Percentiles rank a stretch among this genome's conserved stretches.
Evolutionary conservation across 2,113 vertebrate species (phyloP).

Genomic region (Megaptera novaeangliae): DNA sequence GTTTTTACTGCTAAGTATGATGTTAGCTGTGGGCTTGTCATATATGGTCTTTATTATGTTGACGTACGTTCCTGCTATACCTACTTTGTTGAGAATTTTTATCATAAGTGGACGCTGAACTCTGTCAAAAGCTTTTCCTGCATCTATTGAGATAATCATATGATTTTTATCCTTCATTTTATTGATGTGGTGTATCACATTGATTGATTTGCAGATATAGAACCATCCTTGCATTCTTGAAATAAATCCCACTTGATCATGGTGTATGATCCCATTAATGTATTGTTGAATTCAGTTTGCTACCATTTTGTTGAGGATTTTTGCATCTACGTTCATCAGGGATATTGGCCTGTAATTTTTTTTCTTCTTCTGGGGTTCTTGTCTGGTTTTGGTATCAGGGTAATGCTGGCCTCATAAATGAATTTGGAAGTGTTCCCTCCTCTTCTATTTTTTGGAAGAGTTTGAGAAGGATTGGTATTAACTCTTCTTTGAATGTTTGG

Average conservation of each 20-base stretch:
- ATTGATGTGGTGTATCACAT: too few relatives aligned
- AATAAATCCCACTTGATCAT: not conserved
- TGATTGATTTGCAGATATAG: not conserved
- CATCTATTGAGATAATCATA: not conserved
- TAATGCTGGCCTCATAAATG: not conserved
- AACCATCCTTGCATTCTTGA: not conserved
- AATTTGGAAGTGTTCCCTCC: not conserved
- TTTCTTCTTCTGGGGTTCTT: too few relatives aligned
- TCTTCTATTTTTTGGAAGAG: not conserved
- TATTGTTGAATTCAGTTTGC: not conserved
- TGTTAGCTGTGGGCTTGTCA: too few relatives aligned
- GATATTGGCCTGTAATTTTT: not conserved
- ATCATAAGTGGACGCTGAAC: not conserved
- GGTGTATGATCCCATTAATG: not conserved
- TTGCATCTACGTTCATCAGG: not conserved
- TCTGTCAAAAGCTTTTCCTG: not conserved
- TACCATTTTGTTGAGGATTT: not conserved
- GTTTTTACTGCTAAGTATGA: too few relatives aligned
- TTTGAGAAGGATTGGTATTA: not conserved
- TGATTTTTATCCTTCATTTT: not conserved
- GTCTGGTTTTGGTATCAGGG: not conserved
- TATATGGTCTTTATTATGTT: too few relatives aligned
- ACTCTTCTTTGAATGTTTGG: not conserved
- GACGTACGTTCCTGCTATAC: too few relatives aligned
- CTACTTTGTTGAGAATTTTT: too few relatives aligned